phyloP scores from a whole-genome alignment of 2,888 invertebrate genomes.

The Orthosia cruda region DNA sequence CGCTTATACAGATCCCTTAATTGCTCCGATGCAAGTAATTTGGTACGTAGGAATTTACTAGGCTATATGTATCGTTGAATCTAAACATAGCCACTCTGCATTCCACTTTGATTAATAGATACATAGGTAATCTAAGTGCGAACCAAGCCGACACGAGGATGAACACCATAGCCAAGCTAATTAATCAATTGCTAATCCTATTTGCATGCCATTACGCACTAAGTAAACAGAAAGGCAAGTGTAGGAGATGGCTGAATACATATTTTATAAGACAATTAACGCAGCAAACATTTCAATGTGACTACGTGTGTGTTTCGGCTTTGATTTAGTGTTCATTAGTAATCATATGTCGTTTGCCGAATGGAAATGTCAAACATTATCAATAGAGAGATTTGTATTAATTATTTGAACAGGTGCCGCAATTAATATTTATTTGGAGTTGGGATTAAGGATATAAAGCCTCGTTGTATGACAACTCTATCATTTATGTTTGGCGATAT shows the following conservation, averaged over 20 bases:
- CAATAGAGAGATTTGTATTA: constrained; percentile 20
- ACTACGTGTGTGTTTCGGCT: constrained; percentile 12
- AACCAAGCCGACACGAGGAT: constrained; percentile 1
- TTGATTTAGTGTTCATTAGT: constrained; percentile 37
- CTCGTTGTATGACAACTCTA: background rate
- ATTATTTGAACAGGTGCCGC: constrained; percentile 24
- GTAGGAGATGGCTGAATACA: constrained; percentile 62
- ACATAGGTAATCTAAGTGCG: constrained; percentile 2
- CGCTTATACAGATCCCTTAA: background rate
- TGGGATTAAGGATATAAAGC: constrained; percentile 17
- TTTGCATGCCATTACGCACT: constrained; percentile 66
- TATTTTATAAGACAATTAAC: constrained; percentile 69
- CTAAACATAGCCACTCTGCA: background rate
- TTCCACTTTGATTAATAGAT: background rate
- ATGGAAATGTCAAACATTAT: constrained; percentile 42
- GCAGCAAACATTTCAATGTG: constrained; percentile 34
- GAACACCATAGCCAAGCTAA: constrained; percentile 33
- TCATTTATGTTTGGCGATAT: no score
- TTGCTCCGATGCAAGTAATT: background rate
- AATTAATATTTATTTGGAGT: constrained; percentile 31
- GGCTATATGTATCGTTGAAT: background rate
- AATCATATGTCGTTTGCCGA: constrained; percentile 35
- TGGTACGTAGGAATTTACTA: background rate
- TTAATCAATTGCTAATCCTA: constrained; percentile 66
- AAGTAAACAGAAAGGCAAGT: constrained; percentile 64